Percentiles rank a stretch among this genome's conserved stretches.
Conservation (phyloP, 2,113 vertebrate species). For the Lophochroa leadbeateri region DNA sequence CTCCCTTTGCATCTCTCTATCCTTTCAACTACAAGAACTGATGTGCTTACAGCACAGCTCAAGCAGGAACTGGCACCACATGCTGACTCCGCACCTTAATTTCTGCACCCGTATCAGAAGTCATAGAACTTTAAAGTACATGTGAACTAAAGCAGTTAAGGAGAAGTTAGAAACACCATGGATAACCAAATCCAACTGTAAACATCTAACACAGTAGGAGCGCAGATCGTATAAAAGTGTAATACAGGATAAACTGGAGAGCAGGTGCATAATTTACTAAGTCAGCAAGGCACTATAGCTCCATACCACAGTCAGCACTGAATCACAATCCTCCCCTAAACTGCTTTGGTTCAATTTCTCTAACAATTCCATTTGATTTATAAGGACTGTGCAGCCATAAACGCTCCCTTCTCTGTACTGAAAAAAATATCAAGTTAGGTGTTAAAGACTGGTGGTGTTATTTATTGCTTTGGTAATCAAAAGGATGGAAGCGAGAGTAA, state of each 20-base stretch:
- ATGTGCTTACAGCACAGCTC: neutral
- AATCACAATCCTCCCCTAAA: neutral
- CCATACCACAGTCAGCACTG: neutral
- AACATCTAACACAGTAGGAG: neutral
- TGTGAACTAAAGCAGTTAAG: neutral
- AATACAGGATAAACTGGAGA: neutral
- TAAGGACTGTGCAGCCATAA: neutral
- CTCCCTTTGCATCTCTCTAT: neutral
- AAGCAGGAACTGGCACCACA: neutral
- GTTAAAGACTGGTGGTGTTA: neutral
- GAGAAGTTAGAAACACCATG: neutral
- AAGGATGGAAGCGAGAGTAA: neutral
- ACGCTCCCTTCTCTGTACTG: neutral
- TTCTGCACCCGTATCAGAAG: neutral
- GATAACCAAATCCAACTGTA: neutral
- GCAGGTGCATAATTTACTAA: neutral
- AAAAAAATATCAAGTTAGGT: neutral
- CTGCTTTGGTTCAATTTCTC: neutral
- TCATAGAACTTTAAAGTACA: neutral
- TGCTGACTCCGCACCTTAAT: neutral
- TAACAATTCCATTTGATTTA: neutral
- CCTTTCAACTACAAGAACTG: neutral
- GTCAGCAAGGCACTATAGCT: neutral
- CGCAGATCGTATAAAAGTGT: neutral
- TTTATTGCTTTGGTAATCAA: neutral